Conservation (phyloP, 2,113 vertebrate genomes). For the Patagioenas fasciata region DNA sequence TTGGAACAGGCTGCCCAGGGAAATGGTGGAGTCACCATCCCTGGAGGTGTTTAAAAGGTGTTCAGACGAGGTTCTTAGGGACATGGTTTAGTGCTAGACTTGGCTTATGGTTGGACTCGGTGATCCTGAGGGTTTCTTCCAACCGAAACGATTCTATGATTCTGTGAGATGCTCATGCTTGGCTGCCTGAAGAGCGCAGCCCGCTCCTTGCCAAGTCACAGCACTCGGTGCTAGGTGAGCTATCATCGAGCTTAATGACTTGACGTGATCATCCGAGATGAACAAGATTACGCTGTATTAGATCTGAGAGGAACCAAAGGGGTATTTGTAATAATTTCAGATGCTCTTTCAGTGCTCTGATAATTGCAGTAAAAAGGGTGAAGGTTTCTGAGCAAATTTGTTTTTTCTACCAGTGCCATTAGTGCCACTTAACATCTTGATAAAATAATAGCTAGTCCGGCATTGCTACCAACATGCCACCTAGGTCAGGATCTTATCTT, state of each 20-base stretch:
- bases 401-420: background rate
- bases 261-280: background rate
- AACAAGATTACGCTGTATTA: background rate
- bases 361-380: background rate
- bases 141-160: too few species aligned
- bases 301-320: background rate
- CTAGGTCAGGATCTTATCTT: background rate
- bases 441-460: background rate
- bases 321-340: background rate
- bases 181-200: background rate
- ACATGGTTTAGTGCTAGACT: too few species aligned
- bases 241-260: background rate
- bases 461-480: background rate
- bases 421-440: background rate
- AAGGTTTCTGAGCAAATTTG: background rate
- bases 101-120: too few species aligned
- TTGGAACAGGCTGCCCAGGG: too few species aligned
- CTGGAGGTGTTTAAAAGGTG: too few species aligned
- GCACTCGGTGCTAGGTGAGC: fast-evolving
- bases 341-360: background rate
- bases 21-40: too few species aligned
- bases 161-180: background rate
- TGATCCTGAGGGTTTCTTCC: too few species aligned
- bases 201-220: background rate
- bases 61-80: too few species aligned